Conservation (phyloP, 2,888 invertebrate species). For the Megamerina dolium region DNA sequence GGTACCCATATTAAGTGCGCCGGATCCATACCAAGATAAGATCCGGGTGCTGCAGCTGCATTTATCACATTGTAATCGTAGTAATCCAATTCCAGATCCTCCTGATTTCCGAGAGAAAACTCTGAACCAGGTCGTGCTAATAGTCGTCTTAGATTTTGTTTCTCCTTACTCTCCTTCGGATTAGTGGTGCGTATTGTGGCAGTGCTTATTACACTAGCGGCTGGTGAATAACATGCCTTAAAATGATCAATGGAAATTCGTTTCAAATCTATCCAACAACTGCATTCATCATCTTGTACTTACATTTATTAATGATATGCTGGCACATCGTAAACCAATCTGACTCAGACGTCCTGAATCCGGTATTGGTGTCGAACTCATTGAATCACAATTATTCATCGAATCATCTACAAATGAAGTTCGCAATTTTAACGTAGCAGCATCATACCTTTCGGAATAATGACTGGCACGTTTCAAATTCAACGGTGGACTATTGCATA, state of each 20-base stretch:
- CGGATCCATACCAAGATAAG: slow-evolving; percentile 83
- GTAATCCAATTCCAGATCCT: slow-evolving; percentile 78
- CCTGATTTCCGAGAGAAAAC: slow-evolving; percentile 67
- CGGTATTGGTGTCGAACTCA: slow-evolving; percentile 32
- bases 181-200: slow-evolving; percentile 64
- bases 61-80: slow-evolving; percentile 86
- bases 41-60: slow-evolving; percentile 75
- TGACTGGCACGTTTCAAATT: slow-evolving; percentile 37
- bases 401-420: slow-evolving; percentile 34
- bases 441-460: slow-evolving; percentile 44
- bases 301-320: slow-evolving; percentile 42
- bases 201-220: slow-evolving; percentile 60
- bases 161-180: slow-evolving; percentile 73
- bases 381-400: slow-evolving; percentile 34
- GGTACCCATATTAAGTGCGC: slow-evolving; percentile 85
- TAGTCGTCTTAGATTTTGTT: slow-evolving; percentile 64
- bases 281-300: slow-evolving; percentile 18
- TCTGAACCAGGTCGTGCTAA: slow-evolving; percentile 67
- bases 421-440: slow-evolving; percentile 35
- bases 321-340: slow-evolving; percentile 35
- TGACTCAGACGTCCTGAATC: slow-evolving; percentile 29
- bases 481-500: slow-evolving; percentile 41
- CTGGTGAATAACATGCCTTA: slow-evolving; percentile 69
- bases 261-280: no score
- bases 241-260: no score